A percentile compares a stretch with the other conserved stretches of the same genome.
Evolutionary conservation across 2,797 vertebrate species (phyloP).

Genomic region (Oryzias sinensis): DNA sequence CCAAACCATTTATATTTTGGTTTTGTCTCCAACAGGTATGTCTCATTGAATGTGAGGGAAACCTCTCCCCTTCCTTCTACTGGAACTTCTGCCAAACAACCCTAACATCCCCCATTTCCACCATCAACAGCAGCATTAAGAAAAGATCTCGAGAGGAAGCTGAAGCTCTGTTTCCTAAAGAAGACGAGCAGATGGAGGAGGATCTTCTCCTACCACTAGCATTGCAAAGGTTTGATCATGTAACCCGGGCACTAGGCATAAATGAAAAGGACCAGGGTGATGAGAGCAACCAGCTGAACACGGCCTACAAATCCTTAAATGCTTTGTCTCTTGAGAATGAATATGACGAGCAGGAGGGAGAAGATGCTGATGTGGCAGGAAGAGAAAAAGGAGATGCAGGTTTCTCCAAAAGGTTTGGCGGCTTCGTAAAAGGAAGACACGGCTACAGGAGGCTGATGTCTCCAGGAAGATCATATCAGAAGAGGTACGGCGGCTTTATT

Average conservation of each 20-base stretch:
- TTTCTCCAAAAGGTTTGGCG: conserved; percentile 78
- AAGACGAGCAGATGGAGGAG: conserved; percentile 62
- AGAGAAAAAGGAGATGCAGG: conserved; percentile 49
- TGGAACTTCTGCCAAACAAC: conserved; percentile 83
- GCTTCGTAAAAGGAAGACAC: conserved; percentile 79
- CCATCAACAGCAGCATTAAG: conserved; percentile 52
- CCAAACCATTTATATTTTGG: conserved; percentile 1
- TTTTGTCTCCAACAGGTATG: conserved; percentile 79
- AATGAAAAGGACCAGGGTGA: conserved; percentile 48
- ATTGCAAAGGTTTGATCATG: conserved; percentile 71
- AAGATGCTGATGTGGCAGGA: conserved; percentile 35
- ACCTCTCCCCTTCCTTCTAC: conserved; percentile 72
- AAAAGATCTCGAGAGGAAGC: conserved; percentile 78
- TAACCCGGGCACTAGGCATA: conserved; percentile 63
- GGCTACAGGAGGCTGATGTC: conserved; percentile 77
- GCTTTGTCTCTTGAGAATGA: conserved; percentile 57
- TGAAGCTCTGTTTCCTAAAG: conserved; percentile 65
- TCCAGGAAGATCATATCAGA: conserved; percentile 84
- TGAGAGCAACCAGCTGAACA: conserved; percentile 42
- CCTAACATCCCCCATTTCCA: conserved; percentile 45
- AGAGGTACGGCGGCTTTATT: conserved; percentile 93
- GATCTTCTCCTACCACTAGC: conserved; percentile 55
- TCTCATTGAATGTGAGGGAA: conserved; percentile 85
- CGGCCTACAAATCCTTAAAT: conserved; percentile 58
- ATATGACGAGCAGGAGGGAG: conserved; percentile 56